phyloP scores from a whole-genome alignment of 2,888 invertebrate genomes.

The Drosophila testacea region DNA sequence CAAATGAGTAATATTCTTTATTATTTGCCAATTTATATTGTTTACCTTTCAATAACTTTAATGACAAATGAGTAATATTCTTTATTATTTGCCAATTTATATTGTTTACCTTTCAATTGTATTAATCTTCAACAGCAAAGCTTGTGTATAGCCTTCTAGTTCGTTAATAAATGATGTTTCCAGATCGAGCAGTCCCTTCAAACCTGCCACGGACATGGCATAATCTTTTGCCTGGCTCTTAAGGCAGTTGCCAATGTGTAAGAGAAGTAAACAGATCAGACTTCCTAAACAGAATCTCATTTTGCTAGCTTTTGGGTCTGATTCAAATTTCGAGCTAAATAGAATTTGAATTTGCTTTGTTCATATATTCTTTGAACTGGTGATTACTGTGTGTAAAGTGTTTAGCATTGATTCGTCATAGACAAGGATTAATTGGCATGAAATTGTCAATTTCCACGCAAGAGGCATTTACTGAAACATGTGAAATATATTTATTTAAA shows the following conservation, averaged over 20 bases:
- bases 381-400: not conserved
- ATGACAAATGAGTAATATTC: not conserved
- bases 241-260: not conserved
- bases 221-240: not conserved
- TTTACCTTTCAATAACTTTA: conserved; percentile 42
- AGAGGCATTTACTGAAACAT: not conserved
- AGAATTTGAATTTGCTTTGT: not conserved
- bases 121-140: conserved; percentile 30
- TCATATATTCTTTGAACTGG: not conserved
- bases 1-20: not conserved
- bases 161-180: conserved; percentile 30
- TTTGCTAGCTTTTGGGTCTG: not conserved
- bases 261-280: not conserved
- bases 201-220: conserved; percentile 28
- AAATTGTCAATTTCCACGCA: not conserved
- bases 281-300: conserved; percentile 16
- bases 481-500: not conserved
- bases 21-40: not conserved
- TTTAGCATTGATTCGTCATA: not conserved
- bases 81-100: not conserved
- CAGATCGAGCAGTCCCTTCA: conserved; percentile 13
- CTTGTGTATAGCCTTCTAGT: conserved; percentile 14
- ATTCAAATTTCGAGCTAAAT: not conserved
- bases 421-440: not conserved
- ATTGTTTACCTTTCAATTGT: conserved; percentile 33